Base-by-base conservation (phyloP, 2,113 vertebrate genomes). In the Oryzias woworae region DNA sequence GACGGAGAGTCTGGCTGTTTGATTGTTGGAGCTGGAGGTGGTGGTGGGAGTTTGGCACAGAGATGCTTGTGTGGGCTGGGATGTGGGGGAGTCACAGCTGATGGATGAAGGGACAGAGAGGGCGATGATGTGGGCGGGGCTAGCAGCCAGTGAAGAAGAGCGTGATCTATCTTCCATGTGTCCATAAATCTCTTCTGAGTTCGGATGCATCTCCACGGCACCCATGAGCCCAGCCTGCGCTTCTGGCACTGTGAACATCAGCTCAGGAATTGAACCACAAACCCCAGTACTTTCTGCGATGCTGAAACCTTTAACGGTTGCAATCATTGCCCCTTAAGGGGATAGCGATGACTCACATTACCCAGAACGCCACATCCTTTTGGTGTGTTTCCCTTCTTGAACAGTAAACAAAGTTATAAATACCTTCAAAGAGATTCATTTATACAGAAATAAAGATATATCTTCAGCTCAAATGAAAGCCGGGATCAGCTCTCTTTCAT, bases 331-430 rank as follows among this genome's bases (percentile, higher is more conserved):
- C 31, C 51, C 62, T 60, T 45, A 1, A 28, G 57, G 62, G 55
- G 20, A 14, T 17, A 59, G 48, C 7, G 1, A 55, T 75, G 77
- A 66, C 46, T 80, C 62, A 62, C 18, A 62, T 47, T 44, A 54
- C 36, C 51, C 51, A 46, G 53, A 47, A 50, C 58, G 16, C 56
- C 55, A 58, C 2, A n/a, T 64, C 46, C 55, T 31, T 45, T 51
- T 36, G 18, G 14, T n/a, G 44, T 36, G 46, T 49, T 41, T 26
- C 44, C 69, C 46, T 50, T 46, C 49, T 64, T 18, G 6, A 44
- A 41, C 47, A 50, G 66, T 69, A 77, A 82, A 71, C 53, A 75
- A 47, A 69, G 58, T 58, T 73, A 84, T 81, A 66, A 54, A 81
- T 66, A 74, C 26, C 46, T 66, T 82, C 55, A 78, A 75, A 71